Percentiles rank a stretch among this genome's conserved stretches.
These are phyloP conservation scores for Myripristis murdjan DNA, from an alignment of 2,797 vertebrate species.

Conservation along the genomic window DNA sequence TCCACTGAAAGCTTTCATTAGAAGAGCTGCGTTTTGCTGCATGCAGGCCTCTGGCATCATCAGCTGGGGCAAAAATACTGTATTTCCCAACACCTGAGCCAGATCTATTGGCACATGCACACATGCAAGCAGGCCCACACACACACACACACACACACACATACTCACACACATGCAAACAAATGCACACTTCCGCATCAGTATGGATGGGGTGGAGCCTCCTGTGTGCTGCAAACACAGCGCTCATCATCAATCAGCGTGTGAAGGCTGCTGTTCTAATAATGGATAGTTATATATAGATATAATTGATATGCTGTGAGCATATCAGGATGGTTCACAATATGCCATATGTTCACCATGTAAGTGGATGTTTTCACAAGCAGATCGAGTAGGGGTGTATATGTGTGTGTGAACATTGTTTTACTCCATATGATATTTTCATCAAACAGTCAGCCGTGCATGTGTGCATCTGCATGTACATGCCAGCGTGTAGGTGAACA, in stretches of 20 bases:
- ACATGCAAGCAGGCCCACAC: slow-evolving; percentile 3
- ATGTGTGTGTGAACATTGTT: too few relatives aligned
- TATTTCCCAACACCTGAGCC: background rate
- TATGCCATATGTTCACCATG: background rate
- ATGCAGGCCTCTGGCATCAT: background rate
- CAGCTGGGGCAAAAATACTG: background rate
- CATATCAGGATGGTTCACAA: background rate
- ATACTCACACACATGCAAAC: too few relatives aligned
- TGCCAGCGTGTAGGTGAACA: too few relatives aligned
- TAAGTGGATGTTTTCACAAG: background rate
- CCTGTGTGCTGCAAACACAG: background rate
- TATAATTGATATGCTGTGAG: background rate
- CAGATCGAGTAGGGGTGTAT: too few relatives aligned
- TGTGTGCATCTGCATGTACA: too few relatives aligned
- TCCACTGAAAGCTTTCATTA: slow-evolving; percentile 1
- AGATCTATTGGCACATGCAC: background rate
- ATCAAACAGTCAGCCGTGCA: too few relatives aligned
- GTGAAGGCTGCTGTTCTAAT: background rate
- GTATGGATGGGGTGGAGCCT: background rate
- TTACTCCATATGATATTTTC: too few relatives aligned
- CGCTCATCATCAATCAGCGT: slow-evolving; percentile 11
- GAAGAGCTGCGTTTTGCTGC: slow-evolving; percentile 3
- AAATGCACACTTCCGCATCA: too few relatives aligned
- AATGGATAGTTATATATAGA: background rate
- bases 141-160: background rate